Conservation (phyloP, 2,113 vertebrate genomes). For the Gallinago undulata region DNA sequence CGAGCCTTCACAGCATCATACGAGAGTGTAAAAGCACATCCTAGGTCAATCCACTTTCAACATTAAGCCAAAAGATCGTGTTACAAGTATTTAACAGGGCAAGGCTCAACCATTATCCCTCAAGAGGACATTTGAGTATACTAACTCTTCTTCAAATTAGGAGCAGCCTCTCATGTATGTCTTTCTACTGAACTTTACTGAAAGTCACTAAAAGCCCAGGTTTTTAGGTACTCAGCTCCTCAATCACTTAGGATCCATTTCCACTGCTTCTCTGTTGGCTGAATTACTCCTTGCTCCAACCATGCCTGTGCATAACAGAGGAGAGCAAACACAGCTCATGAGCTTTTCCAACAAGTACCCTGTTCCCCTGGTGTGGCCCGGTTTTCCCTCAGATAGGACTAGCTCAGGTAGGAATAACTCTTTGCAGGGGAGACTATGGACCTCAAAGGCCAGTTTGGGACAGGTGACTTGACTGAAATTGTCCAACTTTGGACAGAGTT, state of each 20-base stretch:
- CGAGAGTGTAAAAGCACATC: neutral
- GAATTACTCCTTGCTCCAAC: neutral
- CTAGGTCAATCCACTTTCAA: neutral
- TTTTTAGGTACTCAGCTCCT: neutral
- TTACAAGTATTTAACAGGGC: neutral
- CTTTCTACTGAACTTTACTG: neutral
- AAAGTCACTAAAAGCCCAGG: neutral
- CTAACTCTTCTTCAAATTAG: neutral
- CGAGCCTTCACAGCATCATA: neutral
- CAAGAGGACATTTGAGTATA: neutral
- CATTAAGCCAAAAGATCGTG: neutral
- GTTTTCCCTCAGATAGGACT: neutral
- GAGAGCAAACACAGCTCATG: neutral
- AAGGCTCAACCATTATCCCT: neutral
- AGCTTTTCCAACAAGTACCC: neutral
- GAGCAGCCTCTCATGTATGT: neutral
- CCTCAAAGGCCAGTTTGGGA: neutral
- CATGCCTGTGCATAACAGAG: rapidly evolving
- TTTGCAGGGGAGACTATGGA: neutral
- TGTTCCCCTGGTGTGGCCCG: neutral
- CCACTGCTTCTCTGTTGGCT: neutral
- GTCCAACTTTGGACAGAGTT: neutral
- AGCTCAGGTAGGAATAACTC: neutral
- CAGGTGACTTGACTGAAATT: neutral
- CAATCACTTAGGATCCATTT: neutral